Evolutionary conservation across 2,888 invertebrate species (phyloP), one percentile per base, ranked within the genome.

Genomic region (Saturnia japonica): DNA sequence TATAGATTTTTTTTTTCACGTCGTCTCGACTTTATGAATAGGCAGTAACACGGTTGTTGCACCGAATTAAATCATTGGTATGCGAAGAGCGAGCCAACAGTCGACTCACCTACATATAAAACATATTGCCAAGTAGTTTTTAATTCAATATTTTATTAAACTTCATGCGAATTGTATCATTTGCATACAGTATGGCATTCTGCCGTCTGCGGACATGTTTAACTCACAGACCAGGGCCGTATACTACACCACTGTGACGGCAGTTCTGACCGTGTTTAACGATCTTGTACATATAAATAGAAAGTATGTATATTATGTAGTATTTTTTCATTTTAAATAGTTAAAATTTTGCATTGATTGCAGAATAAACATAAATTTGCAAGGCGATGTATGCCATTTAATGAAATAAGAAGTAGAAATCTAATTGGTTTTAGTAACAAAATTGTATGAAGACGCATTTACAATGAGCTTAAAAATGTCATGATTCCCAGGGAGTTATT

Each of bases 21-120:
- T 69, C 70, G 40, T 66, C 68, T 57, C 57, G 19, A 19, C 64
- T 64, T 68, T 51, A 66, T 70, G 64, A 22, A 45, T 70, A 70
- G 57, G 22, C 47, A 72, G 71, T 72, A 75, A 64, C 22, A 67
- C 71, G 74, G 75, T 73, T 73, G 64, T 73, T 72, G 75, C 72
- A 73, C 75, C 62, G 64, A n/a, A 69, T 68, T 68, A 47, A 42
- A 72, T 69, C 69, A 72, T 70, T 73, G 51, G 68, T 64, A 75
- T 75, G 64, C 40, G 16, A 7, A n/a, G 40, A 64, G 40, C 64
- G n/a, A 16, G 64, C 40, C 40, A 64, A 64, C 40, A 16, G 64
- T n/a, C 40, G 40, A 64, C 40, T 64, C 64, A 64, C 64, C 40
- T 64, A 64, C 40, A 40, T 40, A 64, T 64, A 64, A 64, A 64